Evolutionary conservation across 2,113 vertebrate genomes (phyloP).

Genomic region (Laticauda colubrina): DNA sequence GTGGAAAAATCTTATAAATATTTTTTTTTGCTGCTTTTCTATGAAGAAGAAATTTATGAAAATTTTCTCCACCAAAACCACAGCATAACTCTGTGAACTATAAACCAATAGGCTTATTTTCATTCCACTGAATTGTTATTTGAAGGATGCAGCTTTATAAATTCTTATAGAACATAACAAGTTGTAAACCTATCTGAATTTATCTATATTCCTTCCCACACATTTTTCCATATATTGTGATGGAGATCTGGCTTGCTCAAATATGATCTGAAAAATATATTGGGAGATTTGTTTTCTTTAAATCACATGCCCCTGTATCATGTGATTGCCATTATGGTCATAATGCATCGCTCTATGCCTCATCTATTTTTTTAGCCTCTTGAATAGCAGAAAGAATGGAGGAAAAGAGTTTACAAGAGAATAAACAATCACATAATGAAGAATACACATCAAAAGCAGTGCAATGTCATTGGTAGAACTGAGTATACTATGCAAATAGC

Average conservation of each 20-base stretch:
- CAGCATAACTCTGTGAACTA: neutral
- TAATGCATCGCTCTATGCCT: neutral
- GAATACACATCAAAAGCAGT: too few relatives aligned
- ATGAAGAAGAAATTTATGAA: neutral
- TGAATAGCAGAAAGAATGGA: neutral
- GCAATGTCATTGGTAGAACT: too few relatives aligned
- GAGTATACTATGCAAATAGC: too few relatives aligned
- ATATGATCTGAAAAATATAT: neutral
- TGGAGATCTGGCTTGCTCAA: neutral
- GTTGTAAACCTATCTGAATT: neutral
- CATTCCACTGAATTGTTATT: neutral
- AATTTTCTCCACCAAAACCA: too few relatives aligned
- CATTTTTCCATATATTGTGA: neutral
- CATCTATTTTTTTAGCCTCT: neutral
- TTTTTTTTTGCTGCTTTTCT: too few relatives aligned
- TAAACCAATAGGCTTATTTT: neutral
- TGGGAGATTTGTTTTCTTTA: neutral
- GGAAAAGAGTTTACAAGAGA: neutral
- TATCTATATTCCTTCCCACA: neutral
- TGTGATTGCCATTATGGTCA: neutral
- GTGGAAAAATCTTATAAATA: neutral
- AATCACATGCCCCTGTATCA: neutral
- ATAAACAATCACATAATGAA: neutral
- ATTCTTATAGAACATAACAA: neutral
- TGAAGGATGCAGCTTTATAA: neutral